Conservation (phyloP, 2,113 vertebrate genomes). For the Synchiropus splendidus region DNA sequence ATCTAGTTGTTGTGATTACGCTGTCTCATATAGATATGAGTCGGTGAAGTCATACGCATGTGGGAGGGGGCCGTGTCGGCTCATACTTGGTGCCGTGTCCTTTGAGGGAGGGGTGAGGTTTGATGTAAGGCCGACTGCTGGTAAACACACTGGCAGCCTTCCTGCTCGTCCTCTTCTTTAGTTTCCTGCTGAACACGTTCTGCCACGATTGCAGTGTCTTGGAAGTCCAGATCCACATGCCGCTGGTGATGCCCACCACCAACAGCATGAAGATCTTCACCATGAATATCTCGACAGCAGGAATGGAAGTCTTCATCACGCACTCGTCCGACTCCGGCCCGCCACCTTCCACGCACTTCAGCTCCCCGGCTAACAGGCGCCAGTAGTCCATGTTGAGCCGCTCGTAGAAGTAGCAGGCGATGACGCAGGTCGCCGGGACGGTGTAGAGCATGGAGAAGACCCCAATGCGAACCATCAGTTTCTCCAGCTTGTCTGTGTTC, state of each 20-base stretch:
- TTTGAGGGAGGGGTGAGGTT: conserved; percentile 82
- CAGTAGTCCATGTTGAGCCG: conserved; percentile 91
- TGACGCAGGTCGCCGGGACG: conserved; percentile 91
- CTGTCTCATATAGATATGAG: conserved; percentile 38
- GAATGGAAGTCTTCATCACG: conserved; percentile 81
- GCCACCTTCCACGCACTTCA: conserved; percentile 70
- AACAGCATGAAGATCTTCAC: conserved; percentile 94
- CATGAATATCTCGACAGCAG: conserved; percentile 93
- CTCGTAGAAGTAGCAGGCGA: conserved; percentile 95
- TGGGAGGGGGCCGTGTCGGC: conserved; percentile 72
- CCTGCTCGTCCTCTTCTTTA: conserved; percentile 78
- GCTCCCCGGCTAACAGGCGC: conserved; percentile 74
- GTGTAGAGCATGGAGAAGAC: conserved; percentile 94
- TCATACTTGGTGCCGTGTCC: conserved; percentile 79
- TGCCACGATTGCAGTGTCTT: conserved; percentile 98
- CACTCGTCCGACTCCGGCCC: conserved; percentile 75
- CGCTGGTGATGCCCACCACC: conserved; percentile 94
- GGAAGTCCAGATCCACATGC: conserved; percentile 98
- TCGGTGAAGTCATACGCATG: conserved; percentile 76
- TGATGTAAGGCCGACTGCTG: conserved; percentile 79
- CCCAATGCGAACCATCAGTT: conserved; percentile 93
- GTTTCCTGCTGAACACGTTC: conserved; percentile 79
- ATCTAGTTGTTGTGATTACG: conserved; percentile 29
- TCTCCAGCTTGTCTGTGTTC: conserved; percentile 93
- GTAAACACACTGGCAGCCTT: conserved; percentile 84